Base-by-base conservation (phyloP, 2,888 invertebrate genomes). In the Drosophila parthenogenetica region DNA sequence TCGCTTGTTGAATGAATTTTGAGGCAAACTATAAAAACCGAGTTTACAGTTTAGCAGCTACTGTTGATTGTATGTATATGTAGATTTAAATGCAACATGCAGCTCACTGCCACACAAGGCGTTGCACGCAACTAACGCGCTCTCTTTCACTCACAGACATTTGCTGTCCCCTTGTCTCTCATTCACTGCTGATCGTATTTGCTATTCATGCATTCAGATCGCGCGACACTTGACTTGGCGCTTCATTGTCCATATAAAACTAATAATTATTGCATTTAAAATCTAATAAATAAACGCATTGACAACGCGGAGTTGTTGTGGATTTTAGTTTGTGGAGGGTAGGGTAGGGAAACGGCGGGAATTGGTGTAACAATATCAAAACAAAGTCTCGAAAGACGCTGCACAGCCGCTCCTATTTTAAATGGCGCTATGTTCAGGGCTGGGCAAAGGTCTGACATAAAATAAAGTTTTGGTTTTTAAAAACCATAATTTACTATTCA, bases 231-330 rank as follows among this genome's bases (percentile, higher is more conserved):
- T 48, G 76, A 63, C 68, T 86, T 69, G 79, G 87, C 88, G 84
- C 88, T 88, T 86, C 87, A 86, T 76, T 84, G 87, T 74, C 89
- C 85, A 79, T 89, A 81, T 76, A 82, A 57, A 82, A 89, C 80
- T 74, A 81, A 83, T 87, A 87, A 87, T 87, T 89, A 83, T 87
- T 89, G 88, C 89, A 86, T 87, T 87, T 87, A 86, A 87, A 87
- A 89, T 87, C 86, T 82, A 89, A 89, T 87, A 87, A 89, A 87
- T 87, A 81, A 76, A 61, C 65, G 78, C 83, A 85, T 79, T 80
- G 88, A 86, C 84, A 84, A 77, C 42, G 64, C 73, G 61, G 29
- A 60, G 54, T 63, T 60, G 59, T 61, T 60, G 59, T 59, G 64
- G 54, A 64, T 58, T 64, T 49, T 11, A 32, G 32, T 32, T 11